Evolutionary conservation across 2,888 invertebrate genomes (phyloP).

Genomic region (Nineta flava): DNA sequence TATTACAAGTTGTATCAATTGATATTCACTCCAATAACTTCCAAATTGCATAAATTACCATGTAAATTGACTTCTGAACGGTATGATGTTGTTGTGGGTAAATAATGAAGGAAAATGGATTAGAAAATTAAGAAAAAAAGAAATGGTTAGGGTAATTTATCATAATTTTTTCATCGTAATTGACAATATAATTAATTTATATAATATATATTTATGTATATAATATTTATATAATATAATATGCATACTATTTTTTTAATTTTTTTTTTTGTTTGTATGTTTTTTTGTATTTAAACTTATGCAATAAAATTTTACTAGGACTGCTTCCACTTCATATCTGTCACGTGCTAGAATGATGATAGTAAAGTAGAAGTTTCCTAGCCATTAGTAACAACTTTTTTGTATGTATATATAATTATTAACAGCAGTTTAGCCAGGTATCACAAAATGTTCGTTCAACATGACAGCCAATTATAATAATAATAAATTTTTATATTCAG

Average conservation of each 20-base stretch:
- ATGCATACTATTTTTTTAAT: conserved; percentile 4
- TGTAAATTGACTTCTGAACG: neutral
- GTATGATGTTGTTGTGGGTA: neutral
- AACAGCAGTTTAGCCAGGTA: conserved; percentile 7
- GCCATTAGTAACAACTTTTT: conserved; percentile 5
- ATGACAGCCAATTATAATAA: neutral
- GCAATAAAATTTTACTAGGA: conserved; percentile 6
- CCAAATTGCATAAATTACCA: neutral
- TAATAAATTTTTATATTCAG: neutral
- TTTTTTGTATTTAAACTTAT: conserved; percentile 6
- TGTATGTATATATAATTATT: neutral
- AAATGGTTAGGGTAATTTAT: neutral
- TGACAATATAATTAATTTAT: conserved; percentile 30
- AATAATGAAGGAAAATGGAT: too few relatives aligned
- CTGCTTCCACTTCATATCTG: too few relatives aligned
- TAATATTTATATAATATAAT: conserved; percentile 6
- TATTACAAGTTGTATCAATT: too few relatives aligned
- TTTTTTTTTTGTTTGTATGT: neutral
- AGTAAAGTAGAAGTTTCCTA: neutral
- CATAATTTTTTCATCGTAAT: conserved; percentile 19
- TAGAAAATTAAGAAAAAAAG: too few relatives aligned
- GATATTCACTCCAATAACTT: too few relatives aligned
- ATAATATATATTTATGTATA: conserved; percentile 11
- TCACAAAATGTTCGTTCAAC: conserved; percentile 2
- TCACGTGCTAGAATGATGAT: too few relatives aligned